phyloP scores from a whole-genome alignment of 2,797 vertebrate genomes.

The Pangasius macronema region DNA sequence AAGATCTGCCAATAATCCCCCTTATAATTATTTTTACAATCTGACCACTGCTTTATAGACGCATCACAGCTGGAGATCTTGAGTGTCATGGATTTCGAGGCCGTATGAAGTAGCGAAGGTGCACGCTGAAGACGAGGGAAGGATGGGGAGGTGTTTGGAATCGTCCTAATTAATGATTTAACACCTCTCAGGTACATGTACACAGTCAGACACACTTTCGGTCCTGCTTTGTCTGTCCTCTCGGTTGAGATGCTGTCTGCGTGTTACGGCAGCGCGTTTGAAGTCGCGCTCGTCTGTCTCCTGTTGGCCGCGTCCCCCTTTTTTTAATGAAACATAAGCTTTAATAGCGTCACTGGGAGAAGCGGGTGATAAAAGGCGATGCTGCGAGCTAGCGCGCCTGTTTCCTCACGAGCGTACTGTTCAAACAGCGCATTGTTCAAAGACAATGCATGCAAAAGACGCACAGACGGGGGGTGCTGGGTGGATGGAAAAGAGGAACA shows the following conservation, averaged over 20 bases:
- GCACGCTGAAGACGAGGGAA: constrained; percentile 36
- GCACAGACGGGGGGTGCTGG: constrained; percentile 20
- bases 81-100: not conserved
- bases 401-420: constrained; percentile 54
- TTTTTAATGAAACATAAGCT: constrained; percentile 60
- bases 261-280: constrained; percentile 53
- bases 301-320: constrained; percentile 50
- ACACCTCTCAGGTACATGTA: constrained; percentile 57
- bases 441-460: constrained; percentile 62
- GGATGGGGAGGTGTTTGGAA: constrained; percentile 41
- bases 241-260: constrained; percentile 55
- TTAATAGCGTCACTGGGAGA: constrained; percentile 59
- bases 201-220: constrained; percentile 41
- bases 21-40: not conserved
- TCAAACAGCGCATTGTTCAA: constrained; percentile 63
- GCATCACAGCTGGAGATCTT: not conserved
- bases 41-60: not conserved
- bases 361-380: constrained; percentile 60
- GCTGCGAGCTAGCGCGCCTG: constrained; percentile 45
- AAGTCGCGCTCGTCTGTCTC: constrained; percentile 58
- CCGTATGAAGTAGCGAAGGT: constrained; percentile 20
- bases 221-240: constrained; percentile 55
- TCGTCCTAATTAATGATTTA: constrained; percentile 63
- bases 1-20: not conserved
- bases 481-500: constrained; percentile 6